These are phyloP conservation scores for Conus canariensis DNA, from an alignment of 2,888 invertebrate genomes.

Conservation along the genomic window DNA sequence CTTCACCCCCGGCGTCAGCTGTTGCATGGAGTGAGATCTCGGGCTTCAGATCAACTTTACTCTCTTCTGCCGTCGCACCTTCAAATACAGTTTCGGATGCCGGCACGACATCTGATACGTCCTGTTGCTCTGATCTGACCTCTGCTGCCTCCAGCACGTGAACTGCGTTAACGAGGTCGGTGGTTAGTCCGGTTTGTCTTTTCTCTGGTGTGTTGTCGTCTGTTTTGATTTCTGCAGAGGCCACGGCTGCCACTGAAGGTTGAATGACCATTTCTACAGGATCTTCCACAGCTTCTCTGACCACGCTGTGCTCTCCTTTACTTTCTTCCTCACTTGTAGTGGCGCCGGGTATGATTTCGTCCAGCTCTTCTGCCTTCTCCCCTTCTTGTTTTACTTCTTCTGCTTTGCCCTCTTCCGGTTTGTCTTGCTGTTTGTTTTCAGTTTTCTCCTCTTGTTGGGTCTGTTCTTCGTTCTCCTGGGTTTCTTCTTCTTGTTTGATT, in stretches of 20 bases:
- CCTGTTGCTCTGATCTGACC: not conserved
- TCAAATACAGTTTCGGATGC: not conserved
- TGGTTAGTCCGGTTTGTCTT: not conserved
- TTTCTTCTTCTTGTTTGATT: not conserved
- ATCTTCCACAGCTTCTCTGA: not conserved
- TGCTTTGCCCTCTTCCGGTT: not conserved
- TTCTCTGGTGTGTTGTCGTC: not conserved
- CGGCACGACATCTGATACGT: not conserved
- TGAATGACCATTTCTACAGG: not conserved
- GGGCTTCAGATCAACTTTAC: not conserved
- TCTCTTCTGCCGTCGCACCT: not conserved
- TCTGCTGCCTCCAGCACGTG: too few relatives aligned
- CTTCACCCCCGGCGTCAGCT: not conserved
- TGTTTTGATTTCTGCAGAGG: not conserved
- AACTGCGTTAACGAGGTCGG: not conserved
- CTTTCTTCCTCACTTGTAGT: not conserved
- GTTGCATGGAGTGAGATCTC: not conserved
- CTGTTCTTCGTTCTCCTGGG: not conserved
- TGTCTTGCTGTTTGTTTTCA: not conserved
- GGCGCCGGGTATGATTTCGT: not conserved
- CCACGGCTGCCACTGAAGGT: not conserved
- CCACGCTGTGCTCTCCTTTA: not conserved
- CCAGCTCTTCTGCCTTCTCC: not conserved
- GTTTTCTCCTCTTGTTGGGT: not conserved
- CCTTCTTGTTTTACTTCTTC: not conserved